Evolutionary conservation across 2,797 vertebrate species (phyloP).

Genomic region (Meda fulgida): DNA sequence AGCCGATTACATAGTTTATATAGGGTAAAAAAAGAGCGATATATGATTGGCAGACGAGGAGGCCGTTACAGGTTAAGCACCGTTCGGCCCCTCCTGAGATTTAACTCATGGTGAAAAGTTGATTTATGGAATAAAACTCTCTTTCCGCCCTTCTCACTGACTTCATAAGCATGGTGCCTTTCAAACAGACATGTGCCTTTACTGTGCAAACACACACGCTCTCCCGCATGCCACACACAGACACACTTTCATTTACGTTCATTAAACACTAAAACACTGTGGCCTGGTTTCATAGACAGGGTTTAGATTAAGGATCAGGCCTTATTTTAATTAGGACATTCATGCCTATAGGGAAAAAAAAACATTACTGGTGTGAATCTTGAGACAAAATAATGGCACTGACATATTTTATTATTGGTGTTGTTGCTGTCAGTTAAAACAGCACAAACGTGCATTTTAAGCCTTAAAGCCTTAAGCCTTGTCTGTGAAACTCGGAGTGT

Average conservation of each 20-base stretch:
- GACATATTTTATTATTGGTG: too few species aligned
- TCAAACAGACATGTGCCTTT: constrained; percentile 35
- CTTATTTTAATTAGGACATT: too few species aligned
- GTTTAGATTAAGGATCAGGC: too few species aligned
- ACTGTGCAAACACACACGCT: constrained; percentile 43
- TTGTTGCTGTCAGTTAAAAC: too few species aligned
- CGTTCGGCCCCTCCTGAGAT: constrained; percentile 56
- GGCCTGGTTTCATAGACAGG: too few species aligned
- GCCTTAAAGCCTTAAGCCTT: too few species aligned
- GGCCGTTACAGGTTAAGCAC: constrained; percentile 56
- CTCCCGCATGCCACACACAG: constrained; percentile 30
- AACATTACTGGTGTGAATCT: too few species aligned
- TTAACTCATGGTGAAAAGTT: constrained; percentile 67
- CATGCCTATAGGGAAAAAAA: too few species aligned
- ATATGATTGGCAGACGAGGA: constrained; percentile 54
- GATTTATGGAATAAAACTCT: constrained; percentile 66
- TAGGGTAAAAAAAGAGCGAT: constrained; percentile 44
- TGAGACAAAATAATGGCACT: too few species aligned
- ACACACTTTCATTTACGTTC: constrained; percentile 27
- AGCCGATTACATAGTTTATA: constrained; percentile 45
- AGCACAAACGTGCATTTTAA: too few species aligned
- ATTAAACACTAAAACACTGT: background rate
- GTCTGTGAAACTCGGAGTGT: too few species aligned
- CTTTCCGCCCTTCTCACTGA: constrained; percentile 58
- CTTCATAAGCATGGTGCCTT: constrained; percentile 49